Evolutionary conservation across 2,888 invertebrate genomes (phyloP).

Genomic region (Spilarctia lutea): DNA sequence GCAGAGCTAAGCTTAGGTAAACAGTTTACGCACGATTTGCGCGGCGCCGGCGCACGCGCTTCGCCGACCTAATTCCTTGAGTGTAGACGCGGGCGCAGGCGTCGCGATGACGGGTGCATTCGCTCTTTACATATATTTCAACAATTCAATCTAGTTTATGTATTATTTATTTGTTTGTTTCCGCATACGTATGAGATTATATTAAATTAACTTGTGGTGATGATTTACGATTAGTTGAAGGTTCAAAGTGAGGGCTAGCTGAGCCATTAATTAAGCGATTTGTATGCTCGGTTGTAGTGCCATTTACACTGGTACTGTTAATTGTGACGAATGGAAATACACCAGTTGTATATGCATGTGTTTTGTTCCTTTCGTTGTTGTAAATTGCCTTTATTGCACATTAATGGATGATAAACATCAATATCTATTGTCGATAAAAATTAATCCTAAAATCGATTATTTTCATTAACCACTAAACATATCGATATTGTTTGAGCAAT

Average conservation of each 20-base stretch:
- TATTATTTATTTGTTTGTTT: slow-evolving; percentile 47
- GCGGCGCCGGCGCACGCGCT: slow-evolving; percentile 74
- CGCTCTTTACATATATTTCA: slow-evolving; percentile 50
- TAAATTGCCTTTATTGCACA: not conserved
- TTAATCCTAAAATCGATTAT: slow-evolving; percentile 13
- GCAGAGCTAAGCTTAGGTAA: slow-evolving; percentile 59
- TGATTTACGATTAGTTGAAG: slow-evolving; percentile 12
- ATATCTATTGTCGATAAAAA: not conserved
- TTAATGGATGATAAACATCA: not conserved
- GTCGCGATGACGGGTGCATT: slow-evolving; percentile 50
- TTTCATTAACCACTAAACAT: slow-evolving; percentile 3
- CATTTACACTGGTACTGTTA: slow-evolving; percentile 3
- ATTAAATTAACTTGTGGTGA: slow-evolving; percentile 27
- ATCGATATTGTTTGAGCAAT: slow-evolving; percentile 7
- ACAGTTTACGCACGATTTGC: slow-evolving; percentile 68
- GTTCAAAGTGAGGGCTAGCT: not conserved
- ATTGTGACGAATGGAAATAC: not conserved
- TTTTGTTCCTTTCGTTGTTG: not conserved
- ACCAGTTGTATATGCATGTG: not conserved
- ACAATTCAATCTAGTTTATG: slow-evolving; percentile 44
- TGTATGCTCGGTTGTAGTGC: slow-evolving; percentile 1
- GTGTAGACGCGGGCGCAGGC: slow-evolving; percentile 50
- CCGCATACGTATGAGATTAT: slow-evolving; percentile 32
- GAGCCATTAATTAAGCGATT: slow-evolving; percentile 14
- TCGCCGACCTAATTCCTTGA: slow-evolving; percentile 70